Percentiles rank a stretch among this genome's conserved stretches.
Conservation (phyloP, 1,140 invertebrate species). For the Eufriesea mexicana region DNA sequence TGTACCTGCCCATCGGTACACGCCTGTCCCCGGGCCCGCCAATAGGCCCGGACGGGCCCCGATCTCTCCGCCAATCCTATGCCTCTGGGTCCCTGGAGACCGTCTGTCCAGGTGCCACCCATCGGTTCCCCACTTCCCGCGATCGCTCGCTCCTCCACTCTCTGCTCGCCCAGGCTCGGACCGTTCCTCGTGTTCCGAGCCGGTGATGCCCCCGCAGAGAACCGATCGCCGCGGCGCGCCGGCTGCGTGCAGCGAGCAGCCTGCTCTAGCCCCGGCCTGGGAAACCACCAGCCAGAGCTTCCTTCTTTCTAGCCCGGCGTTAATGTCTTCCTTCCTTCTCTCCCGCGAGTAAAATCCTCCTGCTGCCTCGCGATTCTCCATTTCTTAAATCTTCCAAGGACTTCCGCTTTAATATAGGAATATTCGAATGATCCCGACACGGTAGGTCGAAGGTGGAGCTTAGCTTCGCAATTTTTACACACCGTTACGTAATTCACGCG, state of each 20-base stretch:
- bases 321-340: not conserved
- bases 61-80: slow-evolving; percentile 48
- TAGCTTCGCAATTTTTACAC: too few relatives aligned
- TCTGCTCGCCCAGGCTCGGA: not conserved
- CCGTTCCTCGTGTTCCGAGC: slow-evolving; percentile 34
- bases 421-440: too few relatives aligned
- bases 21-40: slow-evolving; percentile 48
- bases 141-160: slow-evolving; percentile 21
- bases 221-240: slow-evolving; percentile 23
- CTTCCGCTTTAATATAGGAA: too few relatives aligned
- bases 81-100: not conserved
- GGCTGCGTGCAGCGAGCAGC: not conserved
- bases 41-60: slow-evolving; percentile 34
- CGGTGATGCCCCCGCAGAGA: not conserved
- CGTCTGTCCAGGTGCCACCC: slow-evolving; percentile 47
- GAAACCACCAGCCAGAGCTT: not conserved
- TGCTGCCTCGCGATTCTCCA: too few relatives aligned
- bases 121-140: slow-evolving; percentile 44
- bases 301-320: not conserved
- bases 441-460: too few relatives aligned
- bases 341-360: too few relatives aligned
- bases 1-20: slow-evolving; percentile 54
- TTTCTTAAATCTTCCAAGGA: too few relatives aligned
- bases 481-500: too few relatives aligned
- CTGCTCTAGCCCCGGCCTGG: not conserved